Evolutionary conservation across 2,113 vertebrate genomes (phyloP).

Genomic region (Atherinomorus stipes): DNA sequence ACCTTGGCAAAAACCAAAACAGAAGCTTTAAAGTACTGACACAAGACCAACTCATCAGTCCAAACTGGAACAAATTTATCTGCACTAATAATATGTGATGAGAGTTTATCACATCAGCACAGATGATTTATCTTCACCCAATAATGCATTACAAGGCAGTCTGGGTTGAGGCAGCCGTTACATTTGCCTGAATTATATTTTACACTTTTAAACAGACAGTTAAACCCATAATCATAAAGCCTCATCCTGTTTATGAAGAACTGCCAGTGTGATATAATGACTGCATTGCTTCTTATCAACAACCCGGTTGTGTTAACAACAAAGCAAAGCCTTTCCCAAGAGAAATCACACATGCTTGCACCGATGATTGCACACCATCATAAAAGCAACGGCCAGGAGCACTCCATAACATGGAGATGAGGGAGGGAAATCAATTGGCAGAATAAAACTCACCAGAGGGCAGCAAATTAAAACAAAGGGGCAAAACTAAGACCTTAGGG

Average conservation of each 20-base stretch:
- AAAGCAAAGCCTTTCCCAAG: constrained; percentile 19
- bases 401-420: constrained; percentile 45
- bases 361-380: constrained; percentile 42
- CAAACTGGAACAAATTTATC: constrained; percentile 9
- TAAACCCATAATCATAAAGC: constrained; percentile 31
- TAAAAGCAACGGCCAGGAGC: constrained; percentile 48
- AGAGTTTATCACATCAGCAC: constrained; percentile 21
- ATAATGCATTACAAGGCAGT: constrained; percentile 7
- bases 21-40: not conserved
- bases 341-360: constrained; percentile 43
- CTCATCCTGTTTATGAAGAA: not conserved
- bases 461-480: constrained; percentile 73
- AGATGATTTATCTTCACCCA: constrained; percentile 8
- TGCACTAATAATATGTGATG: constrained; percentile 6
- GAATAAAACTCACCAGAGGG: constrained; percentile 62
- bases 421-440: constrained; percentile 74
- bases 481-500: constrained; percentile 60
- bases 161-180: not conserved
- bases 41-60: not conserved
- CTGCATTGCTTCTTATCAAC: constrained; percentile 4
- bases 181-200: constrained; percentile 4
- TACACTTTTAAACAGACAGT: not conserved
- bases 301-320: constrained; percentile 19
- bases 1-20: not conserved
- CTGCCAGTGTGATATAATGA: constrained; percentile 7